Evolutionary conservation across 2,797 vertebrate species (phyloP), one percentile per base, ranked within the genome.

Genomic region (Netta rufina): DNA sequence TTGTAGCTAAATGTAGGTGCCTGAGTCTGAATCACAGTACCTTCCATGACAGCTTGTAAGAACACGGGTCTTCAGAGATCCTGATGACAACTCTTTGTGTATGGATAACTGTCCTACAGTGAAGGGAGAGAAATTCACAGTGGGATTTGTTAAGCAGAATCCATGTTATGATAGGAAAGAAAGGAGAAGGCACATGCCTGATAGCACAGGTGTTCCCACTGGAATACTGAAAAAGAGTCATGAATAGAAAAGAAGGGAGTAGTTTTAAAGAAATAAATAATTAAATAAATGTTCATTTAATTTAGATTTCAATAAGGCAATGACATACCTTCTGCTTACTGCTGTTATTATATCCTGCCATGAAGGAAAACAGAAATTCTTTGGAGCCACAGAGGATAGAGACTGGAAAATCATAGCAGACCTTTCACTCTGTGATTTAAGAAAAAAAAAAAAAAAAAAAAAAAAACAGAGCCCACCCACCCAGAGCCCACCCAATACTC

Each of bases 151-250:
- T 21, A 21, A 43, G 15, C 9, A 78, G 38, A 47, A 8, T 67
- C 13, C 20, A 65, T 72, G 9, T 43, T 24, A 47, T 81, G 21
- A 13, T 74, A 24, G 15, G 28, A 75, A 75, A 33, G 13, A 56
- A 62, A 66, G 21, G 22, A 69, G 9, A 77, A 6, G 5, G 1
- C 17, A 3, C 4, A 4, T 25, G 13, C 38, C 53, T 74, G 30
- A 4, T 11, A 51, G 7, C 2, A 1, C 5, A 21, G 25, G 8
- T 28, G 8, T 13, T 64, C 18, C 27, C 8, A 16, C 0, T n/a
- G 17, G 9, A 67, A 53, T 24, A 18, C 4, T 57, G 47, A 91
- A 91, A 57, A 16, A 22, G 33, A 45, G 0, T 1, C 3, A 28
- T 36, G 1, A 32, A 49, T 5, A 45, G 8, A 60, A 66, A 66